Conservation (phyloP, 2,797 vertebrate genomes). For the Notolabrus celidotus region DNA sequence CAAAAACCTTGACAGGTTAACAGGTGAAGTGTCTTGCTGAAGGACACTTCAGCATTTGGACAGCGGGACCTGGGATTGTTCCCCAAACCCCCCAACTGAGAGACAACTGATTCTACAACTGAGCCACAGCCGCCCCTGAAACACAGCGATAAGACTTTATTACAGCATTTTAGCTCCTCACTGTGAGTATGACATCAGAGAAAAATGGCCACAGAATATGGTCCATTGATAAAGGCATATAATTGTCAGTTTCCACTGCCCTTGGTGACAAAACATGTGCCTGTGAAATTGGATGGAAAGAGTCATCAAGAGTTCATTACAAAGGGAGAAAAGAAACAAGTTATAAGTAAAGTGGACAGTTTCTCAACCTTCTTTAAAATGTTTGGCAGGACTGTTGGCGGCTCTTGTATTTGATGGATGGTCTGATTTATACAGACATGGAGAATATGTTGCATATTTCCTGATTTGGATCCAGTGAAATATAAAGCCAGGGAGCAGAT, state of each 20-base stretch:
- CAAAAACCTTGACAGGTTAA: no score
- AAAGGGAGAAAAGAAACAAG: neutral
- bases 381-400: slow-evolving; percentile 22
- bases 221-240: slow-evolving; percentile 11
- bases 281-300: neutral
- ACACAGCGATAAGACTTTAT: no score
- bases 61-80: no score
- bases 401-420: slow-evolving; percentile 29
- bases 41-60: no score
- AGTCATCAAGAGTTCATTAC: neutral
- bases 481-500: slow-evolving; percentile 59
- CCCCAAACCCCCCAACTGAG: no score
- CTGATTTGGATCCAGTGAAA: slow-evolving; percentile 29
- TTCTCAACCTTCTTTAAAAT: slow-evolving; percentile 34
- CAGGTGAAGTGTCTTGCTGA: no score
- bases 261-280: slow-evolving; percentile 11
- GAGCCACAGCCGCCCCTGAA: no score
- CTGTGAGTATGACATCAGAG: no score
- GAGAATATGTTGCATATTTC: slow-evolving; percentile 34
- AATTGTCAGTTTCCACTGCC: slow-evolving; percentile 6
- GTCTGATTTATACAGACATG: slow-evolving; percentile 42
- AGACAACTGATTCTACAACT: no score
- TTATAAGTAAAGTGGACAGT: slow-evolving; percentile 10
- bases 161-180: no score
- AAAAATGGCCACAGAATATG: no score